Evolutionary conservation across 2,113 vertebrate genomes (phyloP), one percentile per base, ranked within the genome.

Genomic region (Dendrocopos noguchii): DNA sequence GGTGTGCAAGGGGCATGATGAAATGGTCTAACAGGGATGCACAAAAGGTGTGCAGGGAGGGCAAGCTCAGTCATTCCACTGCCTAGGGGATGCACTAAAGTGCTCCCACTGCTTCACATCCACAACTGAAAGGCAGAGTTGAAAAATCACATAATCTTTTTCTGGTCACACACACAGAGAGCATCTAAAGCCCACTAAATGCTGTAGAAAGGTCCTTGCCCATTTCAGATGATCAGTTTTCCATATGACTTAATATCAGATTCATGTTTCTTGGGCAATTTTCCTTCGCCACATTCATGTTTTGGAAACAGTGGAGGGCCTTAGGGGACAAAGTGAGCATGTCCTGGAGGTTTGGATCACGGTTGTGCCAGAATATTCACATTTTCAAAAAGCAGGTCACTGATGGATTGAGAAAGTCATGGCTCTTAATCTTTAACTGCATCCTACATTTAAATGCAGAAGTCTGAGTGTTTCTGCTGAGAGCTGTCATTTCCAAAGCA

Each of bases 341-440:
- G 33, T 53, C 83, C 65, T 59, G 56, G 53, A n/a, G 46, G 34
- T 47, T 64, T 84, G 64, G 24, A 80, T 76, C 60, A 22, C 46
- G 42, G 34, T 73, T 87, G 42, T 79, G 71, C 47, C 60, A 75
- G 24, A 75, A 15, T 52, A 63, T n/a, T 73, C 61, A 39, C 61
- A 34, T 70, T 94, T 80, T 77, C 89, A 53, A 90, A 90, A 92
- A 83, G 57, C 28, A 78, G 90, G 74, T 95, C 68, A 85, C 22
- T 15, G 25, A 68, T 78, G 39, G 85, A 88, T 80, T 85, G 75
- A 83, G 75, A 74, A 89, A 71, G 59, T 25, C 82, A 88, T 92
- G 81, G 57, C 31, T 89, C 25, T 77, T 77, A 77, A 60, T 80
- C 31, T 79, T 70, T 33, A 80, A 55, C 60, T 67, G 19, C 10